Evolutionary conservation across 2,797 vertebrate species (phyloP), one percentile per base, ranked within the genome.

Genomic region (Caiman crocodilus): DNA sequence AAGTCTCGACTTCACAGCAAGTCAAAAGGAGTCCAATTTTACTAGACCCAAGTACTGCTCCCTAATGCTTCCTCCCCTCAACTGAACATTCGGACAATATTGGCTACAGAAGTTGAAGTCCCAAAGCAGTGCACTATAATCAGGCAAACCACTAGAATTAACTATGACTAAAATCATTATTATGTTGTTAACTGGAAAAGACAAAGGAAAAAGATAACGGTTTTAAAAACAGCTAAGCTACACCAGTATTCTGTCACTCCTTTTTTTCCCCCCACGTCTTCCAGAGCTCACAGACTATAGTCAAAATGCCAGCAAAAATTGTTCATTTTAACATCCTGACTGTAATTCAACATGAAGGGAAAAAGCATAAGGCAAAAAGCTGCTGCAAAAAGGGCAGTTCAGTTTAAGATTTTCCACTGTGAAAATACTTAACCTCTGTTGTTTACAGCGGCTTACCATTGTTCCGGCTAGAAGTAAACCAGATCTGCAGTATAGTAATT

Each of bases 391-490:
- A 74, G 8, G 28, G 17, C 3, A 80, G 58, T 61, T 79, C 71
- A 88, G 79, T 73, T 42, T 6, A 50, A 84, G 25, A 14, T 5
- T 85, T 63, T 83, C 28, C 73, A 64, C 58, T 86, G 32, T 30
- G 75, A 69, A 92, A 91, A 35, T 35, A 79, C 7, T 90, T 76
- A 79, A 69, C 63, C 79, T 83, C 63, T 89, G 50, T 91, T 94
- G 78, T 87, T 88, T 94, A 77, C 81, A 95, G 87, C 57, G 71
- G 20, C 79, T 92, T 80, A 90, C 71, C 76, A 71, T 84, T 84
- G 79, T 79, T 92, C 84, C 80, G 88, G 82, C 79, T 79, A 85
- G 59, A 96, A 91, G 83, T 23, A 91, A 94, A 57, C 28, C 79
- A 67, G 58, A 67, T 85, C 32, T 74, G 65, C 79, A 87, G 84